Evolutionary conservation across 2,113 vertebrate species (phyloP).

Genomic region (Numida meleagris): DNA sequence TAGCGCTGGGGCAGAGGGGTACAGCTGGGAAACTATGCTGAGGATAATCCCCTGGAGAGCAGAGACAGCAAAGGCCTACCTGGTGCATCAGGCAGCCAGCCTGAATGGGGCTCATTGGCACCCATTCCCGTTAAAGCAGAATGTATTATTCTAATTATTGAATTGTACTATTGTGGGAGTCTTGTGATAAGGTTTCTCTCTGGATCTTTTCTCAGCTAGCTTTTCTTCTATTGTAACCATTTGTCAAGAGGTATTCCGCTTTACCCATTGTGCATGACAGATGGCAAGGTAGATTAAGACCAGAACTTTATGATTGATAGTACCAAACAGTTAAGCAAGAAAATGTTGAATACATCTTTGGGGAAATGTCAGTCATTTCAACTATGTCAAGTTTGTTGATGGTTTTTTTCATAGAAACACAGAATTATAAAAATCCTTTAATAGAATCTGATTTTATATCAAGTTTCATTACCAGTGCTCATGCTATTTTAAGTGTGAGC

Average conservation of each 20-base stretch:
- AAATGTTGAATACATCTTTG: background rate
- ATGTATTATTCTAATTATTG: background rate
- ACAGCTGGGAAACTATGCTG: rapidly evolving
- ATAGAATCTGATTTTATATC: background rate
- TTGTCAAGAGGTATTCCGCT: background rate
- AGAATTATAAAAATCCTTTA: background rate
- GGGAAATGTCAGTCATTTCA: background rate
- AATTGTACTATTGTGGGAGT: background rate
- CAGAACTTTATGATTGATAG: background rate
- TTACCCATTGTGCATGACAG: background rate
- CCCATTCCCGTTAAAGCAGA: background rate
- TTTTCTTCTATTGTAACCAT: background rate
- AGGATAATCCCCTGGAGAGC: background rate
- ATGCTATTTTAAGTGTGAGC: background rate
- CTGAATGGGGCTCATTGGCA: rapidly evolving
- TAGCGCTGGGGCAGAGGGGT: background rate
- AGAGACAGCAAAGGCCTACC: background rate
- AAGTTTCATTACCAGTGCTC: background rate
- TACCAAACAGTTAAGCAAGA: background rate
- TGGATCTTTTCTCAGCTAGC: background rate
- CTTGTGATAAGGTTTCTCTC: background rate
- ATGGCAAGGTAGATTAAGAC: background rate
- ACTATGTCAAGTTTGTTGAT: background rate
- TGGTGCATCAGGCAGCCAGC: background rate
- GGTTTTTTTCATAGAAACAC: background rate